Conservation (phyloP, 1,140 invertebrate genomes). For the Aphaenogaster floridana region DNA sequence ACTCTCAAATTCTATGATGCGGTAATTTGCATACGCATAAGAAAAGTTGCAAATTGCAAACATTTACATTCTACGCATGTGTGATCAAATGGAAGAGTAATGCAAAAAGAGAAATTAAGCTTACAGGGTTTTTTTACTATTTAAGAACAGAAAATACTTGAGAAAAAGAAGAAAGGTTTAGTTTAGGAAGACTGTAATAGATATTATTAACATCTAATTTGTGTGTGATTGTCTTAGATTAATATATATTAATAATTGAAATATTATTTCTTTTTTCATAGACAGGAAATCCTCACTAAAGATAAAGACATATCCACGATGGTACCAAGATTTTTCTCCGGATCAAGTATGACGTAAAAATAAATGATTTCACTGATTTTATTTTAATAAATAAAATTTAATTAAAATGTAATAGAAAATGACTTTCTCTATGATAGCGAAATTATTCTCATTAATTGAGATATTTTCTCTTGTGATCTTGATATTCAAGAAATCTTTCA, state of each 20-base stretch:
- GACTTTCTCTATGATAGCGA: background rate
- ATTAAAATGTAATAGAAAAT: background rate
- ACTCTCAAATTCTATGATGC: background rate
- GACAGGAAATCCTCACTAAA: background rate
- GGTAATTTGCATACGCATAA: background rate
- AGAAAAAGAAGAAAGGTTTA: background rate
- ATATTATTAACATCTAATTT: too few relatives aligned
- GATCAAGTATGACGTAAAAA: slow-evolving; percentile 78
- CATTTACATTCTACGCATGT: background rate
- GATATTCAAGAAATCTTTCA: background rate
- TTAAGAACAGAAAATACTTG: background rate
- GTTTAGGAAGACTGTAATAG: background rate
- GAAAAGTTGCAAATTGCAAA: background rate
- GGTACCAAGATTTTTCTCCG: slow-evolving; percentile 84
- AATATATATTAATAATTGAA: slow-evolving; percentile 13
- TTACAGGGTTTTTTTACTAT: too few relatives aligned
- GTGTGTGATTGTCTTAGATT: background rate
- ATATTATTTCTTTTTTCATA: slow-evolving; percentile 9
- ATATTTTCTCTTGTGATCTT: slow-evolving; percentile 8
- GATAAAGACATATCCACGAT: slow-evolving; percentile 70
- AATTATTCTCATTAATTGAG: background rate
- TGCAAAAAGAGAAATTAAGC: too few relatives aligned
- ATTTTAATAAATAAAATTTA: slow-evolving; percentile 37
- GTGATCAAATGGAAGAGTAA: background rate
- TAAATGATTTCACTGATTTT: background rate